These are phyloP conservation scores for Nyleta sp. DNA, from an alignment of 2,888 invertebrate genomes.

Conservation along the genomic window DNA sequence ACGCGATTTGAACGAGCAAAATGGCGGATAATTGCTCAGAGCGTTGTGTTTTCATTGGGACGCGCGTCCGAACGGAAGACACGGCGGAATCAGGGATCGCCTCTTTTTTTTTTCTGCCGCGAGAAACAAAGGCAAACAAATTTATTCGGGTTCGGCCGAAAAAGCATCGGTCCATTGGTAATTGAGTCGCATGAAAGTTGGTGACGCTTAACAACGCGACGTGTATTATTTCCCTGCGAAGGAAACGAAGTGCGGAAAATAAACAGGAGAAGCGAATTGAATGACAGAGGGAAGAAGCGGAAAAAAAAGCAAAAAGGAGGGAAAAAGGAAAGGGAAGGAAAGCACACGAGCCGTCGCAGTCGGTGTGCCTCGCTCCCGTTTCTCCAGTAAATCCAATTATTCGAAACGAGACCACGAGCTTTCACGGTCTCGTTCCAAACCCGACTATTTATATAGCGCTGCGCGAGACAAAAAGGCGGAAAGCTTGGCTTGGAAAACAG, in stretches of 20 bases:
- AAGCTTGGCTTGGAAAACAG: constrained; percentile 52
- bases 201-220: constrained; percentile 50
- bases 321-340: constrained; percentile 54
- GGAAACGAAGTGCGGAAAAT: constrained; percentile 55
- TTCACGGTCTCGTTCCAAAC: constrained; percentile 76
- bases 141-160: constrained; percentile 31
- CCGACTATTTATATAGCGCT: constrained; percentile 73
- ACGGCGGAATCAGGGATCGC: no score
- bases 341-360: constrained; percentile 61
- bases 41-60: not conserved
- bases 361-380: constrained; percentile 72
- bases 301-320: constrained; percentile 41
- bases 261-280: constrained; percentile 61
- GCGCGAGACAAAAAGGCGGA: constrained; percentile 52
- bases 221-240: constrained; percentile 55
- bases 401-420: constrained; percentile 78
- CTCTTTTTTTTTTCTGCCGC: not conserved
- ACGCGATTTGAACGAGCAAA: constrained; percentile 12
- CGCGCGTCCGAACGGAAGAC: no score
- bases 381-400: constrained; percentile 77
- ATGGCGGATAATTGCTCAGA: constrained; percentile 33
- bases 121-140: constrained; percentile 29
- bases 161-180: constrained; percentile 48
- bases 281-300: constrained; percentile 56
- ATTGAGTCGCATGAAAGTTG: constrained; percentile 56